Evolutionary conservation across 1,140 invertebrate genomes (phyloP).

Genomic region (Pantala flavescens): DNA sequence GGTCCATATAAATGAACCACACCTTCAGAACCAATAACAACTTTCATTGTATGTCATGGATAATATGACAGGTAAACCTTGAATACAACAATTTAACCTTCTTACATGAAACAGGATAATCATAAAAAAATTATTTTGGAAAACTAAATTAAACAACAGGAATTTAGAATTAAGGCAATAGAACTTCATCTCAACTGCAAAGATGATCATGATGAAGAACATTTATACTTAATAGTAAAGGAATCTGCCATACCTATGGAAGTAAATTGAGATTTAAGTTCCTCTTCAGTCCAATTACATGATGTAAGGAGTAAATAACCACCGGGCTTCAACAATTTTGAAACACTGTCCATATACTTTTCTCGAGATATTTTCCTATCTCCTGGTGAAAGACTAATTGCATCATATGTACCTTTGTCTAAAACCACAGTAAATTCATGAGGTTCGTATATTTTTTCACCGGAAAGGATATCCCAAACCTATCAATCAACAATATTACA

Average conservation of each 20-base stretch:
- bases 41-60: too few relatives aligned
- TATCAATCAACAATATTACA: slow-evolving; percentile 28
- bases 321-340: slow-evolving; percentile 42
- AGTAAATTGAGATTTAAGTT: slow-evolving; percentile 40
- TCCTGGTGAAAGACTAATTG: slow-evolving; percentile 68
- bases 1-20: too few relatives aligned
- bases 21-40: too few relatives aligned
- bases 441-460: slow-evolving; percentile 20
- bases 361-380: slow-evolving; percentile 48
- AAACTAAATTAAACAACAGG: too few relatives aligned
- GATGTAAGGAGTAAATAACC: slow-evolving; percentile 78
- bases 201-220: too few relatives aligned
- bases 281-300: slow-evolving; percentile 87
- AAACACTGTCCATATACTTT: slow-evolving; percentile 58
- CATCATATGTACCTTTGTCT: slow-evolving; percentile 92
- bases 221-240: too few relatives aligned
- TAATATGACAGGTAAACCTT: too few relatives aligned
- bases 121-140: too few relatives aligned
- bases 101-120: too few relatives aligned
- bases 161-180: too few relatives aligned
- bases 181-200: too few relatives aligned
- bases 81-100: too few relatives aligned
- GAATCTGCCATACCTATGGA: neutral
- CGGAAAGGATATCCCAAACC: slow-evolving; percentile 45
- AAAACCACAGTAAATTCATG: slow-evolving; percentile 53